Base-by-base conservation (phyloP, 2,113 vertebrate species). In the Otus sunia region DNA sequence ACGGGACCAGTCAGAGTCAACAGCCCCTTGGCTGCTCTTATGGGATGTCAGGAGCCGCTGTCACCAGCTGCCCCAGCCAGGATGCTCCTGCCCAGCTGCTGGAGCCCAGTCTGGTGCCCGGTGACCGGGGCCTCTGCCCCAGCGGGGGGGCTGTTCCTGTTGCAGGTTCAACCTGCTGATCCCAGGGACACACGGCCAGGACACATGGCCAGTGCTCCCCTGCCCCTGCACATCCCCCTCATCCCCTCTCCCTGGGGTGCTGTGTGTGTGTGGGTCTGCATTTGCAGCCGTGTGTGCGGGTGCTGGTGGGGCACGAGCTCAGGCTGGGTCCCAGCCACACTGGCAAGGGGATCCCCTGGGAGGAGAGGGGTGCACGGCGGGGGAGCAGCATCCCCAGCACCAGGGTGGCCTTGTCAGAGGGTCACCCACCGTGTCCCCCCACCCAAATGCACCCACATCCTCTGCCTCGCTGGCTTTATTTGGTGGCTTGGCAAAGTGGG, bases 371-470 rank as follows among this genome's bases (percentile, higher is more conserved):
- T 43, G 43, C 15, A 17, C 6, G 43, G 43, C 20, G 53, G 21
- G 32, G 32, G 26, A 36, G 26, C 63, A 36, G 56, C 74, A 32
- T 16, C 58, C 58, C 15, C 56, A 22, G 55, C 3, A 4, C 50
- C 2, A 1, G 37, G 37, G 29, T 25, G 2, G 1, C 36, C 45
- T 36, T 1, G 4, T 25, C 4, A 4, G 30, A 15, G 47, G 22
- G 36, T 41, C 80, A 25, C 32, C 47, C 26, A 9, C 81, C 11
- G 3, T 4, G 3, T 3, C 15, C 27, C 39, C 22, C 43, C 43
- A 41, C 37, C 13, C 6, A 56, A 11, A 58, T 0, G 12, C 56
- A 19, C 58, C 7, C 25, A 3, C 30, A 26, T 18, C 15, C 32
- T 50, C 15, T 4, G 5, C 50, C 47, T 81, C 11, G 0, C 6